These are phyloP conservation scores for Bellardia pandia DNA, from an alignment of 2,888 invertebrate species.

Conservation along the genomic window DNA sequence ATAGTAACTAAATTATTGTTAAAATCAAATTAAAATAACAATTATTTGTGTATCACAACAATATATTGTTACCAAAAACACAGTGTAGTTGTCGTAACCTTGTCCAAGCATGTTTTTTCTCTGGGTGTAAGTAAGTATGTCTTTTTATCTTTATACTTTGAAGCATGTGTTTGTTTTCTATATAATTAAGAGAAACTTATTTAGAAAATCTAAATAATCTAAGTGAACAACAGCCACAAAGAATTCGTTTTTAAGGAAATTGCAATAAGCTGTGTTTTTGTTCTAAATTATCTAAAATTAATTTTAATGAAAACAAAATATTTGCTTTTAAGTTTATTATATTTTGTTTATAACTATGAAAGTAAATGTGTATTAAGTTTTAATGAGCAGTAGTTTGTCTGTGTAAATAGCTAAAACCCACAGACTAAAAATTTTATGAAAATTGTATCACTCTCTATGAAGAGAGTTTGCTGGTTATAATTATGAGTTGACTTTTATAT, in stretches of 20 bases:
- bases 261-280: not conserved
- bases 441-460: too few species aligned
- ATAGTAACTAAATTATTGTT: too few species aligned
- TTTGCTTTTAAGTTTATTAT: constrained; percentile 28
- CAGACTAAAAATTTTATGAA: not conserved
- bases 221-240: not conserved
- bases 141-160: too few species aligned
- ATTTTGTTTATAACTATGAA: too few species aligned
- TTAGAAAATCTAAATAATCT: not conserved
- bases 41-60: too few species aligned
- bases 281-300: not conserved
- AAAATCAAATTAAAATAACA: too few species aligned
- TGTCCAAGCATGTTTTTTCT: too few species aligned
- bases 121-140: too few species aligned
- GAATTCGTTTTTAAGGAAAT: not conserved
- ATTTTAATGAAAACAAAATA: constrained; percentile 38
- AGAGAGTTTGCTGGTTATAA: too few species aligned
- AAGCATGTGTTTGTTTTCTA: constrained; percentile 9
- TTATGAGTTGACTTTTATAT: not conserved
- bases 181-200: constrained; percentile 5
- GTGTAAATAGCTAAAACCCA: not conserved
- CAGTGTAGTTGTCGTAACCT: too few species aligned
- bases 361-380: not conserved
- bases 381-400: not conserved
- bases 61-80: too few species aligned